phyloP scores from a whole-genome alignment of 2,797 vertebrate genomes.

The Australoheros facetus region DNA sequence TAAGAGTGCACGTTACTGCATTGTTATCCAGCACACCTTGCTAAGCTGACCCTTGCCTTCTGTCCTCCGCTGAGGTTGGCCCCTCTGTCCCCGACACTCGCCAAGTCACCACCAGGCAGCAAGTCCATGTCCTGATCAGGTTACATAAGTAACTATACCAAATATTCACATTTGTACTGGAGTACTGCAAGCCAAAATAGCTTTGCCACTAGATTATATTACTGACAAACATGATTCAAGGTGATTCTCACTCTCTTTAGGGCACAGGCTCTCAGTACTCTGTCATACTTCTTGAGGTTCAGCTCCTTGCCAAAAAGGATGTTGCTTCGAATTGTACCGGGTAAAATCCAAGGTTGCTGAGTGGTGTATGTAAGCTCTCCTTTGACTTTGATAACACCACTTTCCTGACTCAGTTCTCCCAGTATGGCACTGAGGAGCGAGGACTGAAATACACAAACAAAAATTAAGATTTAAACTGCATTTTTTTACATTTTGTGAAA shows the following conservation, averaged over 20 bases:
- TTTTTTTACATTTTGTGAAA: neutral
- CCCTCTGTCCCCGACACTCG: conserved; percentile 91
- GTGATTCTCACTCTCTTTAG: conserved; percentile 88
- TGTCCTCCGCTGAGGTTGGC: conserved; percentile 94
- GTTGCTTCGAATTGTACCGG: conserved; percentile 94
- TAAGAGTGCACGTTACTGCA: neutral
- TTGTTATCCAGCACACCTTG: conserved; percentile 80
- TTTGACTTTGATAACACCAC: conserved; percentile 84
- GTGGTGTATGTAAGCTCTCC: conserved; percentile 90
- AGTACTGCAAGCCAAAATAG: neutral
- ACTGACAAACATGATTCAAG: neutral
- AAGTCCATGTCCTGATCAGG: conserved; percentile 88
- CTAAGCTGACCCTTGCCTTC: conserved; percentile 93
- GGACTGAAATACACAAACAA: conserved; percentile 80
- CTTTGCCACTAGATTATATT: neutral
- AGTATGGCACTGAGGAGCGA: conserved; percentile 90
- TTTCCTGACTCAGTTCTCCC: conserved; percentile 86
- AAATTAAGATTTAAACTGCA: neutral
- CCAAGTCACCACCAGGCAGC: conserved; percentile 89
- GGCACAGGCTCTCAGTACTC: conserved; percentile 90
- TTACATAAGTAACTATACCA: conserved; percentile 31
- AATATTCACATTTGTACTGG: conserved; percentile 18
- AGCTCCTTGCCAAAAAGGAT: conserved; percentile 95
- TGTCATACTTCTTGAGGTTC: conserved; percentile 87
- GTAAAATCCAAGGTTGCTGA: conserved; percentile 96